phyloP scores from a whole-genome alignment of 2,888 invertebrate genomes.

The Macrosiphum euphorbiae region DNA sequence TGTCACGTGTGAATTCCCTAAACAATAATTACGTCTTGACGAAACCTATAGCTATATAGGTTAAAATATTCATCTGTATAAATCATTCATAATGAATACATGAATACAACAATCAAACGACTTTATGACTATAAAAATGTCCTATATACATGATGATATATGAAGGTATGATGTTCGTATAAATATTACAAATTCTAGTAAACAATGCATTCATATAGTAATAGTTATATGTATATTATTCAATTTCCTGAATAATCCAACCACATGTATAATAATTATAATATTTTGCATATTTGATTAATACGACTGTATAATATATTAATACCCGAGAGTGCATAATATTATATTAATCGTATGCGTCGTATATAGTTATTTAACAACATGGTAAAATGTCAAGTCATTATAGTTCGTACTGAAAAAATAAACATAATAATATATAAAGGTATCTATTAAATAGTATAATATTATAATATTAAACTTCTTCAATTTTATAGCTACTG shows the following conservation, averaged over 20 bases:
- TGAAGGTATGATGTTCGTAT: neutral
- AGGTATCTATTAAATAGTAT: no score
- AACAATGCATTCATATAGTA: neutral
- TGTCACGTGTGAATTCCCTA: no score
- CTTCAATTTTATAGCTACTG: no score
- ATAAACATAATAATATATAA: no score
- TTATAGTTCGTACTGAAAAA: neutral
- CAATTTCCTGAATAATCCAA: neutral
- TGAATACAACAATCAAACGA: neutral
- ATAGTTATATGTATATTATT: neutral
- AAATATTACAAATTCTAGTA: neutral
- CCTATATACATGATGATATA: neutral
- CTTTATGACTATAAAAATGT: neutral
- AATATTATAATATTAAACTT: no score
- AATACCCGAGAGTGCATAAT: neutral
- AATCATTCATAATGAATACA: no score
- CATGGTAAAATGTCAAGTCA: neutral
- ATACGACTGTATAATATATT: neutral
- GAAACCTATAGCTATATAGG: no score
- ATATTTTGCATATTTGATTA: slow-evolving; percentile 1
- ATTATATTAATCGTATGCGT: neutral
- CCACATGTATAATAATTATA: neutral
- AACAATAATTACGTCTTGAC: no score
- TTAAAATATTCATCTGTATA: no score
- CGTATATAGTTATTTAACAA: neutral